Evolutionary conservation across 2,888 invertebrate species (phyloP), one percentile per base, ranked within the genome.

Genomic region (Andrena hattorfiana): DNA sequence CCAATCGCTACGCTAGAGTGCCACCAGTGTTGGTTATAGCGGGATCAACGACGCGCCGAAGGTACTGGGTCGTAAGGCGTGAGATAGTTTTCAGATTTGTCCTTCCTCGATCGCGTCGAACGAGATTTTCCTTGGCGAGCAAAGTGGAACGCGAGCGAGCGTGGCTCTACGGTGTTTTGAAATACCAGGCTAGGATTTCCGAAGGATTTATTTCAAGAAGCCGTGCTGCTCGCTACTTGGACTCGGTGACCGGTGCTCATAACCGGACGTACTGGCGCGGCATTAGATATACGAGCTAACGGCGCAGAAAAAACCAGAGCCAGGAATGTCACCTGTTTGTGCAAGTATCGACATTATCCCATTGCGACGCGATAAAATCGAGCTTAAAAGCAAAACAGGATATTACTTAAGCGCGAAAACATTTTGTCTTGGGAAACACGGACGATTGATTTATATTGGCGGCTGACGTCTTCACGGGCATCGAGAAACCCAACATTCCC

Each of bases 241-340:
- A 35, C 77, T 77, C 77, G 79, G 74, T 72, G 80, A 77, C 77
- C 75, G 76, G 76, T 70, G 73, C 78, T 82, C 67, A 83, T 83
- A 83, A 83, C 88, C 85, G 87, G 87, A 85, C 86, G 83, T 84
- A 72, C 60, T 81, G 76, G 60, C 78, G 54, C 79, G 80, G 73
- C 71, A 83, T 85, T 85, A 88, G 85, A 87, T 87, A 86, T 79
- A 83, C 85, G 87, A 85, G 87, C 64, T 54, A 80, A 79, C 69
- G 56, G 69, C 56, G 63, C 32, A 54, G 48, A 73, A 76, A 81
- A 86, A 77, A 77, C 72, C 71, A 28, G 54, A 56, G 76, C 42
- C 28, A 85, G 85, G 88, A 88, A 88, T 88, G 89, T 88, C 88
- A 88, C 89, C 85, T 83, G 89, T 88, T 88, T 89, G 85, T 83